Evolutionary conservation across 2,797 vertebrate genomes (phyloP).

Genomic region (Platalea minor): DNA sequence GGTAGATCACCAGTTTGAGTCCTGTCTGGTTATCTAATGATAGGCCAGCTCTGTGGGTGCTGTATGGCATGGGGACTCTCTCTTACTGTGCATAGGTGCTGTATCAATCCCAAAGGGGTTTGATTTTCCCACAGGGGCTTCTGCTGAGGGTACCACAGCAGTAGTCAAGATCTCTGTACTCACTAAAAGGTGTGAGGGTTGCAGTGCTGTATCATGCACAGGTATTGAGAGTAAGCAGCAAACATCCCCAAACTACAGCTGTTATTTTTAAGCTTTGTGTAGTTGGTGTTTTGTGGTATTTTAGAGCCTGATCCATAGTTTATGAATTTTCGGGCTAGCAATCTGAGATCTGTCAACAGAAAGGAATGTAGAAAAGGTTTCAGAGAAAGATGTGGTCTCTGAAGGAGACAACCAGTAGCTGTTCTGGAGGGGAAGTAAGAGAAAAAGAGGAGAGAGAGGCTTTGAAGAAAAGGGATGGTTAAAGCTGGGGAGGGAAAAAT

Average conservation of each 20-base stretch:
- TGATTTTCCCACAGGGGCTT: not conserved
- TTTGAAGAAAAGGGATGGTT: not conserved
- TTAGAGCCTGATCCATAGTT: not conserved
- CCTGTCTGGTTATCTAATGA: not conserved
- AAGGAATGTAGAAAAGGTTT: not conserved
- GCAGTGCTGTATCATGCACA: fast-evolving
- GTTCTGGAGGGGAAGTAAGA: not conserved
- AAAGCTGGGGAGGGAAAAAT: not conserved
- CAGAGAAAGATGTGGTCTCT: not conserved
- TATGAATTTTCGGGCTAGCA: not conserved
- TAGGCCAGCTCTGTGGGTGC: not conserved
- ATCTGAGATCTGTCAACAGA: not conserved
- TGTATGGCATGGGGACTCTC: not conserved
- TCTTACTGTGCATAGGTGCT: fast-evolving
- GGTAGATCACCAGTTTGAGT: not conserved
- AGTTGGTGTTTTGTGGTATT: not conserved
- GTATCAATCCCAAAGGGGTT: no score
- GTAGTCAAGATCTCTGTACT: not conserved
- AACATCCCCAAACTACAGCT: not conserved
- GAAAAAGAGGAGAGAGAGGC: not conserved
- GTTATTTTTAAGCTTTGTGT: not conserved
- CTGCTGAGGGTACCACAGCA: not conserved
- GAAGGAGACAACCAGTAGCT: not conserved
- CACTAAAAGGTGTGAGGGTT: not conserved
- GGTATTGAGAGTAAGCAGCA: not conserved